Percentiles rank a stretch among this genome's conserved stretches.
These are phyloP conservation scores for Pygmarrhopalites habei DNA, from an alignment of 1,140 invertebrate species.

Conservation along the genomic window DNA sequence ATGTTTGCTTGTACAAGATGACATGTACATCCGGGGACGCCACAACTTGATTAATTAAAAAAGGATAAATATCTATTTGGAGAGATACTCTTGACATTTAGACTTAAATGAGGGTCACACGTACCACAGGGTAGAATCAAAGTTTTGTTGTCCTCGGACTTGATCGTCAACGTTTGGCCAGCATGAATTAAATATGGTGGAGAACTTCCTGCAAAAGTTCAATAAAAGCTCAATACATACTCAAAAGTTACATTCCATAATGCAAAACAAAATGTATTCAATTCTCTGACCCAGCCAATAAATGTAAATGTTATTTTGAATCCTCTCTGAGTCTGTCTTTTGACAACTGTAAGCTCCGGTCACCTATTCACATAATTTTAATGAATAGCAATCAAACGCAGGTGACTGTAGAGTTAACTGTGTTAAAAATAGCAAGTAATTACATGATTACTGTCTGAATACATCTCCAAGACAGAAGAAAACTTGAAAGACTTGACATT, in stretches of 20 bases:
- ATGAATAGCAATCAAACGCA: background rate
- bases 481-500: constrained; percentile 8
- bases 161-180: constrained; percentile 14
- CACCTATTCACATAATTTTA: background rate
- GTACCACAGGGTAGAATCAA: constrained; percentile 20
- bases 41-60: constrained; percentile 2
- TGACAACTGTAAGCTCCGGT: constrained; percentile 22
- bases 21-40: constrained; percentile 12
- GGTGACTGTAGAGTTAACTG: background rate
- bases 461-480: constrained; percentile 19
- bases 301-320: constrained; percentile 21
- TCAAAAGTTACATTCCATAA: too few relatives aligned
- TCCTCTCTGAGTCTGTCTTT: constrained; percentile 10
- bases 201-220: constrained; percentile 20
- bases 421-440: background rate
- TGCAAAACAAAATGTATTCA: too few relatives aligned
- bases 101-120: too few relatives aligned
- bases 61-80: background rate
- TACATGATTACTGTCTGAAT: constrained; percentile 21
- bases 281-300: constrained; percentile 26
- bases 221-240: too few relatives aligned
- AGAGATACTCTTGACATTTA: constrained; percentile 2
- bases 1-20: background rate
- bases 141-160: constrained; percentile 7
- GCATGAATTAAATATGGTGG: constrained; percentile 22